Evolutionary conservation across 1,140 invertebrate genomes (phyloP), one percentile per base, ranked within the genome.

Genomic region (Subanguina moxae): DNA sequence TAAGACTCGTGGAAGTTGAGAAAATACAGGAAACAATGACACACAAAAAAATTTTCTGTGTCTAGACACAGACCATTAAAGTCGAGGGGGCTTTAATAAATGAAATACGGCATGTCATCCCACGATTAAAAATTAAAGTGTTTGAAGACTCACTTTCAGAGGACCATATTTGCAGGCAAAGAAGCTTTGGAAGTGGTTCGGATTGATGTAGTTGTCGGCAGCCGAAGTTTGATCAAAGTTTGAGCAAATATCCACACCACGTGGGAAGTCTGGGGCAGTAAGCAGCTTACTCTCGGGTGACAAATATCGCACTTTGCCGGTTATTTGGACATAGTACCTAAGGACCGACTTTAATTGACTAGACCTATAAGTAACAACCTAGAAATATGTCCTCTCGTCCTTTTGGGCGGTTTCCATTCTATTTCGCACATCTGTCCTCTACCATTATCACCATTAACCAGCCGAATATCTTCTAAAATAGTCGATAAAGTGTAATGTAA

Each of bases 141-240:
- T n/a, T 38, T 38, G 32, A 38, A 3, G 66, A 43, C 38, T 52
- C 69, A 78, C 75, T 65, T 79, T 80, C 19, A 80, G 63, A 15
- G 81, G 81, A 5, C 80, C 81, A 62, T 80, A 82, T 62, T 82
- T 80, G 68, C 80, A 82, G 1, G 74, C 76, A 62, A 70, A 77
- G 46, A 82, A 81, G 27, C 58, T 19, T n/a, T 61, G 58, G 23
- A 61, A 32, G 58, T 21, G 38, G 28, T 61, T 30, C 28, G 58
- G 58, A 61, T 61, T 61, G 28, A 61, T 61, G 28, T 7, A 61
- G 3, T 43, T 30, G 3, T 30, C 38, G 21, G 58, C n/a, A 25
- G 5, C 58, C 28, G 13, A 43, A 13, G 28, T 19, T 13, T 66
- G 46, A 42, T 74, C 66, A 46, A 32, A 64, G 27, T 76, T 78